phyloP scores from a whole-genome alignment of 1,140 invertebrate species.

The Drosophila arawakana region DNA sequence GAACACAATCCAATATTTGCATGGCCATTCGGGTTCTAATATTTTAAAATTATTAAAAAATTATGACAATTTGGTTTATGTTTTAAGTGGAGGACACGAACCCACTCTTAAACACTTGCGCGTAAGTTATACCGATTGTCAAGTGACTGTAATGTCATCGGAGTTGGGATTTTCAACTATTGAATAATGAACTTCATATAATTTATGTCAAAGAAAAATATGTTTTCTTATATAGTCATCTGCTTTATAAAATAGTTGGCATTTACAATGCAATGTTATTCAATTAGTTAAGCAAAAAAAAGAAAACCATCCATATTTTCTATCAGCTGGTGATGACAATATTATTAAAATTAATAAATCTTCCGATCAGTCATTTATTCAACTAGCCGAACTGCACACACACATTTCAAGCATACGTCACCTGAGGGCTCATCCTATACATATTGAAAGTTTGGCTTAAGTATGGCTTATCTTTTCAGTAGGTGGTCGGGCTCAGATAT shows the following conservation, averaged over 20 bases:
- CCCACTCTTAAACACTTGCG: conserved; percentile 55
- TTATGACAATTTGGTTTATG: background rate
- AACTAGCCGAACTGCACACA: conserved; percentile 57
- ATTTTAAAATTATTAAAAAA: conserved; percentile 40
- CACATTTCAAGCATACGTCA: conserved; percentile 75
- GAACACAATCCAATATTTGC: conserved; percentile 50
- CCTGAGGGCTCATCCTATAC: conserved; percentile 20
- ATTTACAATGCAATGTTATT: conserved; percentile 66
- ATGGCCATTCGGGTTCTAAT: conserved; percentile 70
- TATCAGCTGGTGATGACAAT: conserved; percentile 82
- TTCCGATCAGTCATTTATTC: conserved; percentile 11
- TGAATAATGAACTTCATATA: conserved; percentile 33
- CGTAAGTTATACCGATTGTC: conserved; percentile 23
- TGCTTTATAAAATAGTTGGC: conserved; percentile 63
- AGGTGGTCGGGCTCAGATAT: conserved; percentile 76
- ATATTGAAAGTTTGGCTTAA: background rate
- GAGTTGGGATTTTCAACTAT: conserved; percentile 71
- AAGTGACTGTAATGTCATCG: conserved; percentile 56
- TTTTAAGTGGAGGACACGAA: conserved; percentile 72
- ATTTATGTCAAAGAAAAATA: conserved; percentile 70
- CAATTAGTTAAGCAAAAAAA: conserved; percentile 19
- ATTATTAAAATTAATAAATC: conserved; percentile 63
- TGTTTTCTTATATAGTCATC: conserved; percentile 42
- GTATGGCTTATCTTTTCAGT: conserved; percentile 71
- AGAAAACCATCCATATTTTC: conserved; percentile 9